Evolutionary conservation across 1,140 invertebrate species (phyloP).

Genomic region (Ridgeia piscesae): DNA sequence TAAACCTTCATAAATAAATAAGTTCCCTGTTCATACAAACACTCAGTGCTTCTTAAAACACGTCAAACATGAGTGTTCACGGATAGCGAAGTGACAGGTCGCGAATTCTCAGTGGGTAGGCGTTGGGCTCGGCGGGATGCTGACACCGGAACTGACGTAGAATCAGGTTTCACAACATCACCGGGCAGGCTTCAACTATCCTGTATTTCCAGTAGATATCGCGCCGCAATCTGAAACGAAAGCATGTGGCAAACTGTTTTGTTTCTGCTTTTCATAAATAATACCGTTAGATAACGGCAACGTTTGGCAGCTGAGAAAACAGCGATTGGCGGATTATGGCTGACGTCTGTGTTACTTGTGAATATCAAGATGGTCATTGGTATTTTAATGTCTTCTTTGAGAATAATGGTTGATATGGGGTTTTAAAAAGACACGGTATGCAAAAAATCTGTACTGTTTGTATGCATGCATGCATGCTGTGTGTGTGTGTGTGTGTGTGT

Average conservation of each 20-base stretch:
- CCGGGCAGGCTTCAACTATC: neutral
- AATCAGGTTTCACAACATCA: neutral
- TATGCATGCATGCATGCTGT: no score
- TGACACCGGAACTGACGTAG: neutral
- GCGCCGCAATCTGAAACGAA: neutral
- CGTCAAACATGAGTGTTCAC: neutral
- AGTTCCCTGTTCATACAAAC: neutral
- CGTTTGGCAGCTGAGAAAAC: neutral
- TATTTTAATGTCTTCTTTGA: neutral
- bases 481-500: no score
- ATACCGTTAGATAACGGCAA: neutral
- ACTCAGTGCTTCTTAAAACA: neutral
- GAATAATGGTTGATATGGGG: no score
- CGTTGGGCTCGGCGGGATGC: neutral
- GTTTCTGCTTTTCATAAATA: neutral
- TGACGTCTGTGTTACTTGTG: neutral
- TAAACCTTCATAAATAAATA: neutral
- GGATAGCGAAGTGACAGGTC: neutral
- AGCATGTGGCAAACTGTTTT: neutral
- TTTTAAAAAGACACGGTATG: no score
- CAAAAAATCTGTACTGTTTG: no score
- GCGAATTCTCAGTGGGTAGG: neutral
- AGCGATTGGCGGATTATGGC: neutral
- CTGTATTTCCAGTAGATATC: constrained; percentile 5
- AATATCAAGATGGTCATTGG: neutral